phyloP scores from a whole-genome alignment of 1,140 invertebrate species.

The Eubasilissa regina region DNA sequence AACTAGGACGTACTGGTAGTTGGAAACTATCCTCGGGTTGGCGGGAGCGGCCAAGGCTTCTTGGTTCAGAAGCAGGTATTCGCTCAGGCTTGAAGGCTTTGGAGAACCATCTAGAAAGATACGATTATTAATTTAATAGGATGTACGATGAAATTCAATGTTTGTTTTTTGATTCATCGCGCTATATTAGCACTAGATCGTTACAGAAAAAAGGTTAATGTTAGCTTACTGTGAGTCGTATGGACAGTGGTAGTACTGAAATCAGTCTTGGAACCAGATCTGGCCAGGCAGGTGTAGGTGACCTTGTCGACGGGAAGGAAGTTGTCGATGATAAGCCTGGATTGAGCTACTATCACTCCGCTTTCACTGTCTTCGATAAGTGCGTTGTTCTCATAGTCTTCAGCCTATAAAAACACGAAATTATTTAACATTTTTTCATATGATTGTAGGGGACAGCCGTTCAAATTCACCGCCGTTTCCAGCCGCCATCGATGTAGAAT shows the following conservation, averaged over 20 bases:
- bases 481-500: no score
- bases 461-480: no score
- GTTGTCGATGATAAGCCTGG: constrained; percentile 79
- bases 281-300: constrained; percentile 82
- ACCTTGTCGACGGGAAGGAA: constrained; percentile 74
- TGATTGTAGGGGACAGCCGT: no score
- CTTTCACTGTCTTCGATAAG: constrained; percentile 67
- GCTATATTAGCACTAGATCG: no score
- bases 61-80: constrained; percentile 62
- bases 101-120: neutral
- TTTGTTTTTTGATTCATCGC: no score
- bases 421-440: no score
- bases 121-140: neutral
- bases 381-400: constrained; percentile 71
- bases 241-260: constrained; percentile 72
- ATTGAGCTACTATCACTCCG: constrained; percentile 76
- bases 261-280: constrained; percentile 74
- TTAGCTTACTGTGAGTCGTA: constrained; percentile 65
- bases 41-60: constrained; percentile 66
- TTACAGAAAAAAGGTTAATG: neutral
- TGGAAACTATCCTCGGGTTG: constrained; percentile 73
- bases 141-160: constrained; percentile 17
- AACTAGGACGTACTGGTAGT: constrained; percentile 72
- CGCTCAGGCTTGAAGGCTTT: constrained; percentile 56
- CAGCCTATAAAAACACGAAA: constrained; percentile 44